Conservation (phyloP, 2,113 vertebrate species). For the Clarias gariepinus region DNA sequence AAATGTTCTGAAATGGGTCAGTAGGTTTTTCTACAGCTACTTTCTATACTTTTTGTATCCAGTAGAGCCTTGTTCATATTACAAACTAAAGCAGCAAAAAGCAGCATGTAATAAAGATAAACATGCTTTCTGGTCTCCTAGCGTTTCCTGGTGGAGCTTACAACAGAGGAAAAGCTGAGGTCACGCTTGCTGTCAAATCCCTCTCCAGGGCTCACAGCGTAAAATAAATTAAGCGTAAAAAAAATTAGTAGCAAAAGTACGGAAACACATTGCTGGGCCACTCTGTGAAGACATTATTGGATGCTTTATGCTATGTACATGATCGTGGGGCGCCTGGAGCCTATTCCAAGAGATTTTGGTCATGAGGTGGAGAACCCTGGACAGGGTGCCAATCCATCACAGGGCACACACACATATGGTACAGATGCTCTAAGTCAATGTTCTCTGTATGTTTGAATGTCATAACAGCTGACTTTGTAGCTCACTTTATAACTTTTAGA, state of each 20-base stretch:
- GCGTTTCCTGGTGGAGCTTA: neutral
- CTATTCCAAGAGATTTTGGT: too few relatives aligned
- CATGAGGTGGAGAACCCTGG: too few relatives aligned
- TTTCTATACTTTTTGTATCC: neutral
- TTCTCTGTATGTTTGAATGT: neutral
- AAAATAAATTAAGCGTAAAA: slow-evolving; percentile 14
- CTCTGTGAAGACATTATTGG: neutral
- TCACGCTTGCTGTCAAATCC: neutral
- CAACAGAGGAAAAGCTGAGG: slow-evolving; percentile 13
- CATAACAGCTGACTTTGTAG: neutral
- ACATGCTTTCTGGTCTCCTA: neutral
- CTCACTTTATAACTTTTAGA: neutral
- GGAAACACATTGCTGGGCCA: neutral
- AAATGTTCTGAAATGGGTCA: neutral
- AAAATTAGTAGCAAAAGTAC: neutral
- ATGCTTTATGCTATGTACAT: too few relatives aligned
- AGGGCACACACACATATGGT: too few relatives aligned
- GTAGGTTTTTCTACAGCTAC: neutral
- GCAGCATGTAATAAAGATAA: slow-evolving; percentile 1
- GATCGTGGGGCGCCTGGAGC: too few relatives aligned
- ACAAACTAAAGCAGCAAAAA: neutral
- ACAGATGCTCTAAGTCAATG: too few relatives aligned
- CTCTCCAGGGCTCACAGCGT: neutral
- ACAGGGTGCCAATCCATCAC: too few relatives aligned
- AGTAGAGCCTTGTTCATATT: neutral